Evolutionary conservation across 2,888 invertebrate genomes (phyloP), one percentile per base, ranked within the genome.

Genomic region (Cheilosia pagana): DNA sequence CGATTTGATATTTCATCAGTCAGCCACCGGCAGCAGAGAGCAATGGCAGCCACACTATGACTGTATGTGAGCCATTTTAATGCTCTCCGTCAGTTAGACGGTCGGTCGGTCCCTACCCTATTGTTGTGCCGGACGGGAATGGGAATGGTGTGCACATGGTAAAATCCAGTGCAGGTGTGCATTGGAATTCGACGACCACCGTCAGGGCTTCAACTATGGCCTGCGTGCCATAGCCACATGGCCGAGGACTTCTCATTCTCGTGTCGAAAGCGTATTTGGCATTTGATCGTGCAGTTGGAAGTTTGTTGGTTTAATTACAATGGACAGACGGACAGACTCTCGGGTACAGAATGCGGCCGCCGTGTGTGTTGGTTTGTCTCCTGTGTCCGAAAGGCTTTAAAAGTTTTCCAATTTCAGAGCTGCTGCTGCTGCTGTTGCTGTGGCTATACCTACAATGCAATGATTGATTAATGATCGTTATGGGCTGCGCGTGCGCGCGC

Each of bases 271-370:
- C 85, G 75, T 85, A 85, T 85, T 76, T 85, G 85, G 85, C 81
- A 62, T 76, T 65, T 75, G 85, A 62, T 85, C 85, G 85, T 85
- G 85, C 85, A 75, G 75, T 75, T 85, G 81, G 81, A 85, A 75
- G 85, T 85, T 81, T 85, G 85, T 85, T 81, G 79, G 85, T 85
- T 81, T 85, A 85, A 85, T 85, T 85, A 85, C 85, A 85, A 85
- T 85, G 57, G 83, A 79, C 79, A 70, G 75, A 79, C 79, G 63
- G 83, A 79, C 74, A 63, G 65, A 67, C 59, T 60, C 53, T 65
- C 28, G n/a, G n/a, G n/a, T n/a, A n/a, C 57, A 75, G 68, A 83
- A 85, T 85, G 85, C 60, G 60, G 28, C 59, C 81, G 45, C 41
- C 12, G 10, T 48, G 6, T 45, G 5, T 19, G 62, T 45, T 5